phyloP scores from a whole-genome alignment of 2,113 vertebrate species.

The Ellobius talpinus region DNA sequence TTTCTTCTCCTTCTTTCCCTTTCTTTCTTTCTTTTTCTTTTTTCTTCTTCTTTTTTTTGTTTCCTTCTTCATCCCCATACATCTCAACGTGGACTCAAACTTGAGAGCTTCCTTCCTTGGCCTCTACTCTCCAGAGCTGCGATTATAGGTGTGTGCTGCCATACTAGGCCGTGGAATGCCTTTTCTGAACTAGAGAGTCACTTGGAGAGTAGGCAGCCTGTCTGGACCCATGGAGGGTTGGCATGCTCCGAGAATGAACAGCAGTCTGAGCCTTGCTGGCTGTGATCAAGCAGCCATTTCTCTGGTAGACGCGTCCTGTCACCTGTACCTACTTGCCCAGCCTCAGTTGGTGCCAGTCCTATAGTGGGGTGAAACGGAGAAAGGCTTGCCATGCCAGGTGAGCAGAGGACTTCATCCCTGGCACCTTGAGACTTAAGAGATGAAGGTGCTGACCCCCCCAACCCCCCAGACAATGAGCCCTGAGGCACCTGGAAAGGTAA shows the following conservation, averaged over 20 bases:
- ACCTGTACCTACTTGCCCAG: too few relatives aligned
- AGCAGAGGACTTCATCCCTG: neutral
- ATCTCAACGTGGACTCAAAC: neutral
- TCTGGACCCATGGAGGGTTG: neutral
- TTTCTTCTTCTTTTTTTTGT: too few relatives aligned
- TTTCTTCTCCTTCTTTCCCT: too few relatives aligned
- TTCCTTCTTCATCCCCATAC: too few relatives aligned
- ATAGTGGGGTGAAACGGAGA: neutral
- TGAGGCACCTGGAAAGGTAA: accelerated
- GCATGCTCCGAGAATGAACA: accelerated
- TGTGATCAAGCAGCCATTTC: neutral
- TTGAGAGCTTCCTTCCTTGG: neutral
- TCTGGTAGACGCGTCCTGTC: neutral
- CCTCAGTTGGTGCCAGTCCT: neutral
- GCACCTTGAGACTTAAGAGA: neutral
- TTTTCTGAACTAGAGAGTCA: neutral
- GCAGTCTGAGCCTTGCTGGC: accelerated
- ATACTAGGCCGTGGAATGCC: neutral
- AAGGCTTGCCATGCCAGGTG: neutral
- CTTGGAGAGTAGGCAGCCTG: neutral
- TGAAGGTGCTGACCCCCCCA: neutral
- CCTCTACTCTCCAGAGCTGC: neutral
- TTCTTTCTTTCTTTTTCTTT: accelerated
- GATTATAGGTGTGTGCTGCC: too few relatives aligned
- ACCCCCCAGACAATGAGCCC: neutral